These are phyloP conservation scores for Smutsia temminckii DNA, from an alignment of 2,797 vertebrate species.

Conservation along the genomic window DNA sequence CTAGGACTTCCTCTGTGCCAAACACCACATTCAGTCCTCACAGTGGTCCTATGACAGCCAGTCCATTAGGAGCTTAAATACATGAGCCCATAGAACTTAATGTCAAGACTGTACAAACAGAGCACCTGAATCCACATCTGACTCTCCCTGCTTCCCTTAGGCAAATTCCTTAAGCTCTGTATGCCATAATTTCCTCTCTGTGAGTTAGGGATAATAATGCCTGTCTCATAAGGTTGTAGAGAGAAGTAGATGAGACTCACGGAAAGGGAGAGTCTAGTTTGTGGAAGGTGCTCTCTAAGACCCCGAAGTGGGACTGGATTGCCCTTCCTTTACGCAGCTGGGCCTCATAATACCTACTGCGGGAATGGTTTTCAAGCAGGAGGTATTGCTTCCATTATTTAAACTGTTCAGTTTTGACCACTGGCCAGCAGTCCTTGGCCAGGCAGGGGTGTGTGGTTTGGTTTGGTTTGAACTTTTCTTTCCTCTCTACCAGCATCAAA, in stretches of 20 bases:
- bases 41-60: neutral
- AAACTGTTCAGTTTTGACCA: neutral
- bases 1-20: neutral
- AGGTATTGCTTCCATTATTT: neutral
- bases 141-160: neutral
- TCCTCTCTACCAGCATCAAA: conserved; percentile 15
- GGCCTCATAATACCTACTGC: neutral
- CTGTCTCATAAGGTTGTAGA: neutral
- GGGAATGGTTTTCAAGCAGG: neutral
- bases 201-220: neutral
- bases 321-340: neutral
- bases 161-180: neutral
- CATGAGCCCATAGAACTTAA: neutral
- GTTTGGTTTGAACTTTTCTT: neutral
- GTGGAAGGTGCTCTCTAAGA: neutral
- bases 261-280: neutral
- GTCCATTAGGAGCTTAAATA: neutral
- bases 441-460: neutral
- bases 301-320: neutral
- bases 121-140: neutral
- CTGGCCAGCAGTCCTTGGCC: neutral
- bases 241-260: neutral
- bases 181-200: neutral
- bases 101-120: neutral
- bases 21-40: neutral